Conservation (phyloP, 2,113 vertebrate genomes). For the Regulus satrapa region DNA sequence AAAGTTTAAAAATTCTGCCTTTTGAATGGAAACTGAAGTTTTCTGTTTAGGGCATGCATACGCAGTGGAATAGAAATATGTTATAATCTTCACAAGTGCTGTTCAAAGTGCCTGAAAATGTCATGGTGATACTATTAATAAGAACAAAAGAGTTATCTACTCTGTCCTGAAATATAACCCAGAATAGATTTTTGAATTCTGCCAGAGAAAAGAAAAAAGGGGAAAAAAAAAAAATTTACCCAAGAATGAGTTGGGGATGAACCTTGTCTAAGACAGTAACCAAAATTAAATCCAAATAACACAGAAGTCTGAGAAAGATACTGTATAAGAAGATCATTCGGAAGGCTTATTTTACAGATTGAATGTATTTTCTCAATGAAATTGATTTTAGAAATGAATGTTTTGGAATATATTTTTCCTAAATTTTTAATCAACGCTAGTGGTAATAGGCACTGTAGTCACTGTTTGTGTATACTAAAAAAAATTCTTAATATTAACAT, state of each 20-base stretch:
- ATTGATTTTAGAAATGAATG: not conserved
- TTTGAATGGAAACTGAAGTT: not conserved
- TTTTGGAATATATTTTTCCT: not conserved
- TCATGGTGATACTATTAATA: not conserved
- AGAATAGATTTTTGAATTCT: not conserved
- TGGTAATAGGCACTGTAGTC: not conserved
- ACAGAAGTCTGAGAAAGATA: not conserved
- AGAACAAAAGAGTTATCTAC: not conserved
- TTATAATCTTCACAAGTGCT: not conserved
- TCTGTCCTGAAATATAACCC: not conserved
- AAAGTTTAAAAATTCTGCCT: not conserved
- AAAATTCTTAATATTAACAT: not conserved
- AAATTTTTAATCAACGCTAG: not conserved
- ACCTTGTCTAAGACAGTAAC: not conserved
- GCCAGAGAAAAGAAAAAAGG: not conserved
- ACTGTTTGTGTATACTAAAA: not conserved
- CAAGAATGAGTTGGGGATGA: not conserved
- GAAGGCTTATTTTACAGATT: not conserved
- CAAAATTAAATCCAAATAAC: not conserved
- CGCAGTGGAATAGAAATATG: not conserved
- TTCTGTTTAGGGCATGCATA: not conserved
- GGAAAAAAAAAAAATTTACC: no score
- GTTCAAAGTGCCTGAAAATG: not conserved
- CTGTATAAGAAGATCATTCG: not conserved
- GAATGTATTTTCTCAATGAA: not conserved